Evolutionary conservation across 2,797 vertebrate species (phyloP), one percentile per base, ranked within the genome.

Genomic region (Danio tinwini): DNA sequence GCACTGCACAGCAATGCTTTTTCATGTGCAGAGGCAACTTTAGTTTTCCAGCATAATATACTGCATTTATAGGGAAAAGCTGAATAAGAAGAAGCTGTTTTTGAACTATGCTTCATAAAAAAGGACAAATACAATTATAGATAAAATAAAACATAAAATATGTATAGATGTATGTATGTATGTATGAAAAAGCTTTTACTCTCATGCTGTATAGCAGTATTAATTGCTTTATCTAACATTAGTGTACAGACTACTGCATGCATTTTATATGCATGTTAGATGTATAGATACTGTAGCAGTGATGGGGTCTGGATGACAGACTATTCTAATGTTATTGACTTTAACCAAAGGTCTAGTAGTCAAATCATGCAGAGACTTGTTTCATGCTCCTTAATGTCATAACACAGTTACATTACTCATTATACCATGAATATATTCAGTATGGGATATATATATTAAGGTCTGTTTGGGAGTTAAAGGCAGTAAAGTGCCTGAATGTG

Each of bases 21-120:
- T 83, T 81, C 75, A 78, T 80, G 63, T 79, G 56, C 55, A 74
- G 59, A 70, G 72, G 76, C 76, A 82, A 81, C 71, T 71, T 73
- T 63, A 62, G 79, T 72, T 59, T 79, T 70, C 47, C 70, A 74
- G 74, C 49, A 76, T 77, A 55, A 74, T 68, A 14, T 21, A 56
- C 13, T 67, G 71, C 49, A 65, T 47, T 52, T 50, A 65, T 55
- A 40, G 6, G 42, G 50, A 64, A 29, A 47, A 55, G 42, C 29
- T 40, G 44, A 70, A 78, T 65, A 64, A 76, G 47, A 21, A n/a
- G 13, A 61, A 61, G 16, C 5, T 5, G 37, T 63, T 68, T 77
- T 3, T 10, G 21, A 44, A 47, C 37, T 11, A 59, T 11, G 44
- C 11, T 39, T 68, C 61, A 50, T 29, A 29, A 1, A 29, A 29